Conservation (phyloP, 2,888 invertebrate genomes). For the Caenorhabditis afra region DNA sequence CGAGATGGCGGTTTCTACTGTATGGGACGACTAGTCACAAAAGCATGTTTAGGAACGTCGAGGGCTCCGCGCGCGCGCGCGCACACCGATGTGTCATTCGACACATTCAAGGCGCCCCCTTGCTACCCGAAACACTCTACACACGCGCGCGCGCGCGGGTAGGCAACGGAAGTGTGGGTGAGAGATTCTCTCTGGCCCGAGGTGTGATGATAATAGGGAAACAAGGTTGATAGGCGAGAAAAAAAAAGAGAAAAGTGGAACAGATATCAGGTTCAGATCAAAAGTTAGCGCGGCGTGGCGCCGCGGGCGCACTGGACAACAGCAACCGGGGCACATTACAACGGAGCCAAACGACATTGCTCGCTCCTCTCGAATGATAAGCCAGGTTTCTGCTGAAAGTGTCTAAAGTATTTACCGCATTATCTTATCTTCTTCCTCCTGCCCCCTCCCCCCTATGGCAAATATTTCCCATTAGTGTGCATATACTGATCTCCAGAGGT, state of each 20-base stretch:
- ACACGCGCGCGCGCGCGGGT: background rate
- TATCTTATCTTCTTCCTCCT: background rate
- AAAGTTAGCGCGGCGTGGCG: too few relatives aligned
- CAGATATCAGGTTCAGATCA: too few relatives aligned
- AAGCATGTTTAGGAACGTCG: constrained; percentile 45
- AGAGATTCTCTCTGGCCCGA: too few relatives aligned
- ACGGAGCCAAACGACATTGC: too few relatives aligned
- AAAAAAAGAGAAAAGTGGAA: too few relatives aligned
- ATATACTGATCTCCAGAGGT: constrained; percentile 5
- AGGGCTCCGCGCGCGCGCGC: background rate
- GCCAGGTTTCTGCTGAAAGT: too few relatives aligned
- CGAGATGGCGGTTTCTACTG: constrained; percentile 37
- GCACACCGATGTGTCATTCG: constrained; percentile 34
- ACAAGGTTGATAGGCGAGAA: too few relatives aligned
- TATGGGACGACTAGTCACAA: constrained; percentile 49
- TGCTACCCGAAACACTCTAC: too few relatives aligned
- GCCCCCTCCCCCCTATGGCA: background rate
- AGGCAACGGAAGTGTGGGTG: constrained; percentile 14
- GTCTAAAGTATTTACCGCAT: constrained; percentile 3
- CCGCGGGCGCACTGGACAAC: too few relatives aligned
- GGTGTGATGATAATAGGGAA: too few relatives aligned
- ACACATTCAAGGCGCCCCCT: constrained; percentile 31
- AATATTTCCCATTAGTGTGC: background rate
- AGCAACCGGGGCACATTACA: too few relatives aligned
- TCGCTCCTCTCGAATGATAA: too few relatives aligned